Conservation (phyloP, 2,113 vertebrate genomes). For the Pseudorhombus dupliciocellatus region DNA sequence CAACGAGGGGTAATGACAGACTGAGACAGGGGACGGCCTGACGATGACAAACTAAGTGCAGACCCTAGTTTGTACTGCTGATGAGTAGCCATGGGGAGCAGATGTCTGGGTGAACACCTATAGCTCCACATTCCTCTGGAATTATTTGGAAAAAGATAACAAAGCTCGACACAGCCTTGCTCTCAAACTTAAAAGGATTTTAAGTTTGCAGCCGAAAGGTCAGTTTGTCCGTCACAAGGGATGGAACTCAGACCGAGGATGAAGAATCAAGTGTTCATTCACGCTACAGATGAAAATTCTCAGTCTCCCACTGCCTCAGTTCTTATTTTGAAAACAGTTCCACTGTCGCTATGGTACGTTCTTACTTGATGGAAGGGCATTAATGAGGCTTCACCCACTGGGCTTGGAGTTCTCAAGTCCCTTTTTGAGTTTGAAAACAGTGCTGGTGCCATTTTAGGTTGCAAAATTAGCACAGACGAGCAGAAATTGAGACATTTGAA, state of each 20-base stretch:
- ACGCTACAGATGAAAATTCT: neutral
- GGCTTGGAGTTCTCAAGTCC: neutral
- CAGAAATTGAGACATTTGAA: no score
- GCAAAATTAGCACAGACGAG: no score
- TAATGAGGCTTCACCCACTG: neutral
- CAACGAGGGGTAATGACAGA: constrained; percentile 50
- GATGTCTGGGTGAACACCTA: neutral
- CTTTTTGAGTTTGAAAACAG: neutral
- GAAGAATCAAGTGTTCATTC: neutral
- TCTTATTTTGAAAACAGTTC: neutral
- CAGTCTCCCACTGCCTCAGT: neutral
- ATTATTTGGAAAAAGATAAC: neutral
- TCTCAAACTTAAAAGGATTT: neutral
- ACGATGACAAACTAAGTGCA: constrained; percentile 26
- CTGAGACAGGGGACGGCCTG: constrained; percentile 14
- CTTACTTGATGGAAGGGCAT: neutral
- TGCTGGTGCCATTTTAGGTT: neutral
- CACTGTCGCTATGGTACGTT: neutral
- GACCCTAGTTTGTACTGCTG: neutral
- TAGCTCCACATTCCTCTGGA: neutral
- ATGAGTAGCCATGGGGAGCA: constrained; percentile 1
- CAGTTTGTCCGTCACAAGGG: neutral
- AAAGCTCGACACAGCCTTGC: neutral
- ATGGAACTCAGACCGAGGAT: neutral
- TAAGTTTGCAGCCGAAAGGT: neutral